These are phyloP conservation scores for Margarornis squamiger DNA, from an alignment of 2,797 vertebrate genomes.

Conservation along the genomic window DNA sequence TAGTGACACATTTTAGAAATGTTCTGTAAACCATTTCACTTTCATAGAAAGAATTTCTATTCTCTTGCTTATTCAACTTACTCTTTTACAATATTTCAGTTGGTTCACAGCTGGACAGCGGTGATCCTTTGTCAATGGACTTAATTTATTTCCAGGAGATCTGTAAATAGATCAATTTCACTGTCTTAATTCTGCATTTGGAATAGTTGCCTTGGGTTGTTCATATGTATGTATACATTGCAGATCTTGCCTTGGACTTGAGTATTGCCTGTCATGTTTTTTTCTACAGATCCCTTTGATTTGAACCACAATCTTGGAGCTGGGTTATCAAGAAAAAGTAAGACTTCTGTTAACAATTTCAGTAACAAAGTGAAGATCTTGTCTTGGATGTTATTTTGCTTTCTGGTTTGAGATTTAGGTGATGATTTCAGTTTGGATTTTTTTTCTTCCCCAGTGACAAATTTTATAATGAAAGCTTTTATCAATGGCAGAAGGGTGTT, in stretches of 20 bases:
- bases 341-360: conserved; percentile 38
- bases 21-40: neutral
- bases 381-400: neutral
- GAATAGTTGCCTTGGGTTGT: neutral
- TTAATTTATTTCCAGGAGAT: neutral
- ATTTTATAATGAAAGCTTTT: conserved; percentile 99
- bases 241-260: neutral
- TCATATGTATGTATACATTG: neutral
- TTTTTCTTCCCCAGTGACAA: conserved; percentile 84
- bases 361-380: neutral
- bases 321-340: conserved; percentile 95
- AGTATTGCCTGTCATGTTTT: neutral
- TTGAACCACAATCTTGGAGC: conserved; percentile 95
- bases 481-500: conserved; percentile 93
- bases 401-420: neutral
- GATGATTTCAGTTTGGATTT: neutral
- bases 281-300: conserved; percentile 90
- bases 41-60: neutral
- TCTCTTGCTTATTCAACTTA: neutral
- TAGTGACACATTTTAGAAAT: neutral
- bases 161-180: neutral
- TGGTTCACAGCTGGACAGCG: neutral
- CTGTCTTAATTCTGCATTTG: neutral
- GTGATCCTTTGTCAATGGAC: neutral
- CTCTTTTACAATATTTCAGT: neutral